Evolutionary conservation across 1,140 invertebrate genomes (phyloP).

Genomic region (Dinoponera quadriceps): DNA sequence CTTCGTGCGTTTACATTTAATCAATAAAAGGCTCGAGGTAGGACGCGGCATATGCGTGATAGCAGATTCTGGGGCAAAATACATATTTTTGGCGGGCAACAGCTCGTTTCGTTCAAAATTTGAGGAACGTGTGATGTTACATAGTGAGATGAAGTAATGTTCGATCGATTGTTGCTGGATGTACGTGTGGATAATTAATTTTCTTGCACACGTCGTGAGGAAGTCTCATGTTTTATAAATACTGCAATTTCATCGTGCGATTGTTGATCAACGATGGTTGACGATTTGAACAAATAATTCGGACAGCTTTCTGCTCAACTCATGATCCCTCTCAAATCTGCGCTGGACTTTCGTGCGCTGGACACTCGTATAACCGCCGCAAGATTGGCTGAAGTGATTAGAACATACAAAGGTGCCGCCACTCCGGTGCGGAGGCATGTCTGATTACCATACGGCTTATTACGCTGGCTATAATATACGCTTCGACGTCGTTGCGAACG

Average conservation of each 20-base stretch:
- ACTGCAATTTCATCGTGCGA: background rate
- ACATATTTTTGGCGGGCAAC: background rate
- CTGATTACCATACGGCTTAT: conserved; percentile 78
- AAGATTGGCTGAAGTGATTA: conserved; percentile 70
- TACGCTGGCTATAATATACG: conserved; percentile 75
- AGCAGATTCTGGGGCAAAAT: background rate
- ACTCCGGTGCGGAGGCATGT: conserved; percentile 57
- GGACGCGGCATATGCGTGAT: background rate
- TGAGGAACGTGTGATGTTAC: too few relatives aligned
- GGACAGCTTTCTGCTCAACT: background rate
- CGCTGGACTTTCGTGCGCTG: background rate
- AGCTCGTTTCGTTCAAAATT: too few relatives aligned
- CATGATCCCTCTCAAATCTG: background rate
- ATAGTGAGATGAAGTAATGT: too few relatives aligned
- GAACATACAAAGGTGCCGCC: conserved; percentile 75
- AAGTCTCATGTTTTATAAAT: background rate
- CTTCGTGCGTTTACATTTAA: conserved; percentile 48
- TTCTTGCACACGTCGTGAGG: too few relatives aligned
- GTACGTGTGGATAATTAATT: too few relatives aligned
- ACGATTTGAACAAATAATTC: background rate
- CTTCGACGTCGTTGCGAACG: conserved; percentile 53
- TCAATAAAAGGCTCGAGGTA: conserved; percentile 73
- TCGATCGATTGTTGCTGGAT: too few relatives aligned
- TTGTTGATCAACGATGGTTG: background rate
- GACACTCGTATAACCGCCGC: background rate